These are phyloP conservation scores for Conistra vaccinii DNA, from an alignment of 2,888 invertebrate genomes.

Conservation along the genomic window DNA sequence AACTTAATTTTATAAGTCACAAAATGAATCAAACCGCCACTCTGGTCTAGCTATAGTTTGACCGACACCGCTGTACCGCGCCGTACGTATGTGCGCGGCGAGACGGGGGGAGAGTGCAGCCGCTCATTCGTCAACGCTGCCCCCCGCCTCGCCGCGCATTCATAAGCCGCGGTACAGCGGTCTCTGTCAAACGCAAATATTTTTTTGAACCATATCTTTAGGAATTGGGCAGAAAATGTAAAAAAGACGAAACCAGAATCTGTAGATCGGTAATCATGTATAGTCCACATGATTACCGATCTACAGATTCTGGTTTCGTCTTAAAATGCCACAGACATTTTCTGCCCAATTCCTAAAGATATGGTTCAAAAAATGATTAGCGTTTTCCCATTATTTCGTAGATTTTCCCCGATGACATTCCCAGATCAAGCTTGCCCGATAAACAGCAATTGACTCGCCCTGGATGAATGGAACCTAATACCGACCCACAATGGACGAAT, in stretches of 20 bases:
- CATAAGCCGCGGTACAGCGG: too few relatives aligned
- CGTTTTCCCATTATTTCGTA: neutral
- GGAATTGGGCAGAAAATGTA: neutral
- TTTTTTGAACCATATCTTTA: neutral
- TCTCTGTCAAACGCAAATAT: too few relatives aligned
- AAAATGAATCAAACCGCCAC: neutral
- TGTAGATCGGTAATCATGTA: neutral
- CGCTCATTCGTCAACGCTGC: too few relatives aligned
- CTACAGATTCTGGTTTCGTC: neutral
- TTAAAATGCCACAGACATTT: neutral
- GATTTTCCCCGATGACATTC: neutral
- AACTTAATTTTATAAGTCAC: neutral
- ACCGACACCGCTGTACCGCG: too few relatives aligned
- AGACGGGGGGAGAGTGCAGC: too few relatives aligned
- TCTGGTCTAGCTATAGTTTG: neutral
- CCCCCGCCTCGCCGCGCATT: too few relatives aligned
- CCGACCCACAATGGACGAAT: neutral
- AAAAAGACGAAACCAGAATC: slow-evolving; percentile 1
- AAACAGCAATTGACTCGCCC: neutral
- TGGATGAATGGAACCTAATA: neutral
- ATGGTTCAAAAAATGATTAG: too few relatives aligned
- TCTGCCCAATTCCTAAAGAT: neutral
- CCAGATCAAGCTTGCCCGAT: neutral
- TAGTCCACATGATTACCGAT: neutral
- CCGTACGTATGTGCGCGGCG: too few relatives aligned